Evolutionary conservation across 2,888 invertebrate species (phyloP).

Genomic region (Hirtodrosophila alboralis): DNA sequence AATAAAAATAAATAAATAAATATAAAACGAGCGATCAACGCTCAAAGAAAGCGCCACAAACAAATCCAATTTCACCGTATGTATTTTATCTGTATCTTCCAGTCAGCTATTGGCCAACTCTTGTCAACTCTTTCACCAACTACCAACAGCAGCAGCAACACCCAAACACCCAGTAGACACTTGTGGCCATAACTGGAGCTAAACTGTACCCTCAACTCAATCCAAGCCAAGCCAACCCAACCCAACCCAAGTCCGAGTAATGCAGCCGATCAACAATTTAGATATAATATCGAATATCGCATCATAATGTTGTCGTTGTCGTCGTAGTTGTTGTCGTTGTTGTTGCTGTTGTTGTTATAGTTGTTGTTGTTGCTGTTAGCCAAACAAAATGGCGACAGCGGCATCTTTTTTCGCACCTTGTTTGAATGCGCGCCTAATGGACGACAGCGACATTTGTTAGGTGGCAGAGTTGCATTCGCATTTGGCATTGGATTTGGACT

Average conservation of each 20-base stretch:
- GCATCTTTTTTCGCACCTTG: constrained; percentile 80
- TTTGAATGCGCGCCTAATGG: constrained; percentile 80
- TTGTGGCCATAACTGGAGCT: constrained; percentile 74
- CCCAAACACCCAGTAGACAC: constrained; percentile 55
- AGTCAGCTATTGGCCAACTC: constrained; percentile 49
- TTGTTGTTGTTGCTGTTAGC: constrained; percentile 2
- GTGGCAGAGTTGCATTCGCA: constrained; percentile 43
- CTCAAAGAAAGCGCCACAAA: constrained; percentile 75
- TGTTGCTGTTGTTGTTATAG: constrained; percentile 27
- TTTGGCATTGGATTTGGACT: constrained; percentile 32
- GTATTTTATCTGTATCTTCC: constrained; percentile 67
- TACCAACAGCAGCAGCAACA: constrained; percentile 48
- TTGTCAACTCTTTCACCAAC: constrained; percentile 68
- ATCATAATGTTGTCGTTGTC: constrained; percentile 66
- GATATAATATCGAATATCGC: constrained; percentile 81
- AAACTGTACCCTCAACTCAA: constrained; percentile 10
- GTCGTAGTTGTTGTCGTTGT: constrained; percentile 38
- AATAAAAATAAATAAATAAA: constrained; percentile 48
- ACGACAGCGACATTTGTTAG: constrained; percentile 78
- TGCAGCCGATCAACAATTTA: constrained; percentile 80
- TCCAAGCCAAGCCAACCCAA: no score
- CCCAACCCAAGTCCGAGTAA: constrained; percentile 56
- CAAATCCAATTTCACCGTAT: constrained; percentile 76
- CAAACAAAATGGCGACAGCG: constrained; percentile 72
- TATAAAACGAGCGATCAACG: constrained; percentile 13